These are phyloP conservation scores for Pycnomerus fuliginosus DNA, from an alignment of 2,888 invertebrate species.

Conservation along the genomic window DNA sequence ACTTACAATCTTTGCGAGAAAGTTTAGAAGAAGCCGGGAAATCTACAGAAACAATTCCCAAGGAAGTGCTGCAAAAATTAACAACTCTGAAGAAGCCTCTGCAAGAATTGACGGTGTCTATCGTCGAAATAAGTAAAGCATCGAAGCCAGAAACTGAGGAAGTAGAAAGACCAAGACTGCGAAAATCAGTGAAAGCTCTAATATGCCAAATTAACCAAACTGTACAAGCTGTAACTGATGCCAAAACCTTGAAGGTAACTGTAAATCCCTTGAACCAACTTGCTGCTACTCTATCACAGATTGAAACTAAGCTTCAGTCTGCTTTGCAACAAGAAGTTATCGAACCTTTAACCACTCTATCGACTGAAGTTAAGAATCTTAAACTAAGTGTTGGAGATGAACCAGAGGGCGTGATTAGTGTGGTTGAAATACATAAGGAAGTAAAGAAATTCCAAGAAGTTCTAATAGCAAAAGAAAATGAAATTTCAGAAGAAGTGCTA, in stretches of 20 bases:
- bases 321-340: no score
- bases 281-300: not conserved
- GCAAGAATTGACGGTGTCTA: slow-evolving; percentile 1
- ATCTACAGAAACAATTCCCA: not conserved
- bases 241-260: no score
- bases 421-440: slow-evolving; percentile 7
- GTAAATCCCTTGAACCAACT: no score
- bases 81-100: slow-evolving; percentile 9
- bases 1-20: not conserved
- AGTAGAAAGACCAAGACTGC: slow-evolving; percentile 3
- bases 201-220: slow-evolving; percentile 13
- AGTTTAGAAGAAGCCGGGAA: not conserved
- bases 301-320: no score
- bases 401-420: slow-evolving; percentile 8
- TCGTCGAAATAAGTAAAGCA: slow-evolving; percentile 1
- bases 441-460: slow-evolving; percentile 1
- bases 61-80: not conserved
- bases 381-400: slow-evolving; percentile 1
- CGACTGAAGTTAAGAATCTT: slow-evolving; percentile 3
- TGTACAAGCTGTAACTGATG: no score
- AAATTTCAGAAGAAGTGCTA: no score
- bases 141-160: slow-evolving; percentile 1
- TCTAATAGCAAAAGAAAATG: slow-evolving; percentile 3
- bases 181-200: slow-evolving; percentile 20
- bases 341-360: slow-evolving; percentile 1